These are phyloP conservation scores for Anneissia japonica DNA, from an alignment of 35 echinoderm and acorn worm genomes.

Conservation along the genomic window DNA sequence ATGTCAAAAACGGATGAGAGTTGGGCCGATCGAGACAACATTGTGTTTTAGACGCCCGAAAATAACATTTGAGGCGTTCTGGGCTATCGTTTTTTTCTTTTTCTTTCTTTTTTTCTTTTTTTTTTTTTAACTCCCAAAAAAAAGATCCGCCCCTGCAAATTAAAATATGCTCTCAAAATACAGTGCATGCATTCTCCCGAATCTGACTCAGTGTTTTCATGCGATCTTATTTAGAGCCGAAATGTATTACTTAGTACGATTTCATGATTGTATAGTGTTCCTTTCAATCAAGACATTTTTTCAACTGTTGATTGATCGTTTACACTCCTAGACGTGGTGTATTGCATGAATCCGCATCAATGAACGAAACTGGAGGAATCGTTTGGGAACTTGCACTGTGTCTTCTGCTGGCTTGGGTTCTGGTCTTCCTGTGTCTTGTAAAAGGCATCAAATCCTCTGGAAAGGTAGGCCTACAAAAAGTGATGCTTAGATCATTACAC, in stretches of 20 bases:
- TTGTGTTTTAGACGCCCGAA: too few relatives aligned
- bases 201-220: not conserved
- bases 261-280: not conserved
- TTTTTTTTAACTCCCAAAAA: too few relatives aligned
- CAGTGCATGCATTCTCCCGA: not conserved
- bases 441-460: constrained; percentile 9
- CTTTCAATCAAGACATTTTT: not conserved
- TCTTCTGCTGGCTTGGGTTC: constrained; percentile 14
- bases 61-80: too few relatives aligned
- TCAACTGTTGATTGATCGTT: not conserved
- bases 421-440: constrained; percentile 8
- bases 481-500: too few relatives aligned
- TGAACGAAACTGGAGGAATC: constrained; percentile 17
- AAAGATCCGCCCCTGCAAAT: too few relatives aligned
- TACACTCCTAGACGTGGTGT: too few relatives aligned
- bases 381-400: constrained; percentile 27
- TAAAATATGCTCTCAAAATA: too few relatives aligned
- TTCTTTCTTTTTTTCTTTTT: too few relatives aligned
- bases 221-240: not conserved
- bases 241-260: not conserved
- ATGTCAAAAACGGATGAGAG: too few relatives aligned
- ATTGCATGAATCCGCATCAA: constrained; percentile 4
- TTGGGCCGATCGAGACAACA: too few relatives aligned
- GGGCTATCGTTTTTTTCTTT: too few relatives aligned
- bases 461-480: constrained; percentile 14